Conservation (phyloP, 2,888 invertebrate genomes). For the Zeuzera pyrina region DNA sequence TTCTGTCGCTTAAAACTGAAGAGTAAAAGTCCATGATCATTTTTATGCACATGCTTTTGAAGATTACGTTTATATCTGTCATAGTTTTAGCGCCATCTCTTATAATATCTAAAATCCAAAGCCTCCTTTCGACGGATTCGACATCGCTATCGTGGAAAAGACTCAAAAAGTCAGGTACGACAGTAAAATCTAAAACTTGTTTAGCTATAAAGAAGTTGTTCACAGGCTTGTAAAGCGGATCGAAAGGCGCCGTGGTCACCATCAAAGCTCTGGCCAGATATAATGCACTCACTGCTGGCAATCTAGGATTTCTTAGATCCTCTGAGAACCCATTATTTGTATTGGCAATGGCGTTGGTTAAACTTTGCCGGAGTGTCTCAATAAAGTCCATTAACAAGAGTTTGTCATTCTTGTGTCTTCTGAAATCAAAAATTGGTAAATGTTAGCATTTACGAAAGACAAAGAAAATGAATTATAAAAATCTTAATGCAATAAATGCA, state of each 20-base stretch:
- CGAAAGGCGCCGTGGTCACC: slow-evolving; percentile 81
- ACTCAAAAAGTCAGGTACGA: slow-evolving; percentile 91
- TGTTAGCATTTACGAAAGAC: no score
- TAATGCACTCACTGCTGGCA: slow-evolving; percentile 76
- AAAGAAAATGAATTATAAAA: no score
- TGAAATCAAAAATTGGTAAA: slow-evolving; percentile 24
- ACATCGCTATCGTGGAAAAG: slow-evolving; percentile 87
- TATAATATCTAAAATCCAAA: slow-evolving; percentile 85
- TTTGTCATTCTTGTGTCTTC: slow-evolving; percentile 76
- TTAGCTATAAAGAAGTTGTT: slow-evolving; percentile 85
- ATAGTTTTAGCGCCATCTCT: slow-evolving; percentile 83
- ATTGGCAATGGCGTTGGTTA: slow-evolving; percentile 41
- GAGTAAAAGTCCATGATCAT: slow-evolving; percentile 81
- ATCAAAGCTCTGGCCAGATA: slow-evolving; percentile 81
- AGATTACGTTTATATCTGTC: slow-evolving; percentile 81
- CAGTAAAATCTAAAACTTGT: slow-evolving; percentile 80
- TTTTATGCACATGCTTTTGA: slow-evolving; percentile 83
- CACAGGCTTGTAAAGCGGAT: slow-evolving; percentile 84
- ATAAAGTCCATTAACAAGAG: slow-evolving; percentile 79
- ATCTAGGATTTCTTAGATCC: slow-evolving; percentile 46
- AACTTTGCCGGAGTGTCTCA: slow-evolving; percentile 77
- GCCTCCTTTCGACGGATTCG: slow-evolving; percentile 76
- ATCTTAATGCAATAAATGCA: background rate
- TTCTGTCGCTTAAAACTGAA: slow-evolving; percentile 75
- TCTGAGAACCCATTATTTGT: slow-evolving; percentile 19